These are phyloP conservation scores for Mythimna loreyi DNA, from an alignment of 2,888 invertebrate species.

Conservation along the genomic window DNA sequence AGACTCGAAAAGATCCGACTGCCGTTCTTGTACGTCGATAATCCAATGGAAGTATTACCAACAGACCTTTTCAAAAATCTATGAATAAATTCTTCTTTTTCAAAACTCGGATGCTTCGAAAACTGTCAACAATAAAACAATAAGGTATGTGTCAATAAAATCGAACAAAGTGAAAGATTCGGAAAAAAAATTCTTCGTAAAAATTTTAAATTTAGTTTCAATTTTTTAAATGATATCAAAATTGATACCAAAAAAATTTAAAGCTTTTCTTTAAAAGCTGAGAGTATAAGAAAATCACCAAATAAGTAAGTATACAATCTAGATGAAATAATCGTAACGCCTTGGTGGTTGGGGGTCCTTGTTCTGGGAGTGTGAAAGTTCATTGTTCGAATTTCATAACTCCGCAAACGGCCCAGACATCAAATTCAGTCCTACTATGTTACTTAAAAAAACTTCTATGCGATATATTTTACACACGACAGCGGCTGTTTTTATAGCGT, in stretches of 20 bases:
- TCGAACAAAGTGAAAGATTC: constrained; percentile 27
- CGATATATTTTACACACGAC: not conserved
- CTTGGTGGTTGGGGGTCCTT: not conserved
- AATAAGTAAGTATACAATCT: not conserved
- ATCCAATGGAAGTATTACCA: too few species aligned
- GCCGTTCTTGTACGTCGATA: too few species aligned
- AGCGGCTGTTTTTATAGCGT: too few species aligned
- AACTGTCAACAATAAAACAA: constrained; percentile 46
- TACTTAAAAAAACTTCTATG: not conserved
- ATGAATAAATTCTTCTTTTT: constrained; percentile 42
- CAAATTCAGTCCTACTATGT: too few species aligned
- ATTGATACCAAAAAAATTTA: constrained; percentile 4
- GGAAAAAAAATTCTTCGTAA: constrained; percentile 46
- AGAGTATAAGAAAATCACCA: not conserved
- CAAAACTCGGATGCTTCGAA: constrained; percentile 10
- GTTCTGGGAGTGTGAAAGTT: not conserved
- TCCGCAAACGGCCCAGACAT: not conserved
- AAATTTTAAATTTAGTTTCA: constrained; percentile 35
- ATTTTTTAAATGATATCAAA: constrained; percentile 16
- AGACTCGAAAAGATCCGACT: too few species aligned
- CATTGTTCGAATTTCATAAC: not conserved
- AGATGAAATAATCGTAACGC: not conserved
- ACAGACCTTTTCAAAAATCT: not conserved
- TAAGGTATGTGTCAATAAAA: constrained; percentile 41
- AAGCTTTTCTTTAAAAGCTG: not conserved